Percentiles rank a stretch among this genome's conserved stretches.
Evolutionary conservation across 53 echinoderm and acorn worm genomes (phyloP).

Genomic region (Temnopleurus reevesii): DNA sequence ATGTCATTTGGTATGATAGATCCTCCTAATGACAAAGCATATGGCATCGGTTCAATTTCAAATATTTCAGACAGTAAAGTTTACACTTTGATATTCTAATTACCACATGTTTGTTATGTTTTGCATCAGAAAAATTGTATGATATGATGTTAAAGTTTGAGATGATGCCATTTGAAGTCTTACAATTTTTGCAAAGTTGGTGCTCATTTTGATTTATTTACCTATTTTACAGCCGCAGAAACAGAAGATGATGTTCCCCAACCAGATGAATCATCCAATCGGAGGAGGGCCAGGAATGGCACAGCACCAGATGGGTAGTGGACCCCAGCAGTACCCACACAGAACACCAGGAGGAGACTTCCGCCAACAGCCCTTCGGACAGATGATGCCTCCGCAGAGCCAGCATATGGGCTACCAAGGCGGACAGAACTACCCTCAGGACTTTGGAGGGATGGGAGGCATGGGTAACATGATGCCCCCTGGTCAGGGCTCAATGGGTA

Average conservation of each 20-base stretch:
- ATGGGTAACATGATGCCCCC: slow-evolving; percentile 73
- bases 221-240: slow-evolving; percentile 46
- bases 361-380: slow-evolving; percentile 62
- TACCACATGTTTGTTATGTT: no score
- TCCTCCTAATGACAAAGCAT: no score
- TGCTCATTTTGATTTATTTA: background rate
- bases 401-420: slow-evolving; percentile 76
- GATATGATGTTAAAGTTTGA: no score
- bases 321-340: slow-evolving; percentile 76
- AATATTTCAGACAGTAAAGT: no score
- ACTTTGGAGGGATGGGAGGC: slow-evolving; percentile 65
- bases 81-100: no score
- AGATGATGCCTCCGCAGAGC: slow-evolving; percentile 78
- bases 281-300: slow-evolving; percentile 69
- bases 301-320: slow-evolving; percentile 77
- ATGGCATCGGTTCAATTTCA: no score
- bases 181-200: no score
- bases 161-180: no score
- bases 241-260: slow-evolving; percentile 60
- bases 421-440: slow-evolving; percentile 52
- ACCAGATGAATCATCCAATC: slow-evolving; percentile 68
- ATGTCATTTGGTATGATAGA: no score
- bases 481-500: slow-evolving; percentile 72
- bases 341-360: slow-evolving; percentile 70
- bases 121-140: no score